Evolutionary conservation across 2,797 vertebrate genomes (phyloP).

Genomic region (Emydoidea blandingii): DNA sequence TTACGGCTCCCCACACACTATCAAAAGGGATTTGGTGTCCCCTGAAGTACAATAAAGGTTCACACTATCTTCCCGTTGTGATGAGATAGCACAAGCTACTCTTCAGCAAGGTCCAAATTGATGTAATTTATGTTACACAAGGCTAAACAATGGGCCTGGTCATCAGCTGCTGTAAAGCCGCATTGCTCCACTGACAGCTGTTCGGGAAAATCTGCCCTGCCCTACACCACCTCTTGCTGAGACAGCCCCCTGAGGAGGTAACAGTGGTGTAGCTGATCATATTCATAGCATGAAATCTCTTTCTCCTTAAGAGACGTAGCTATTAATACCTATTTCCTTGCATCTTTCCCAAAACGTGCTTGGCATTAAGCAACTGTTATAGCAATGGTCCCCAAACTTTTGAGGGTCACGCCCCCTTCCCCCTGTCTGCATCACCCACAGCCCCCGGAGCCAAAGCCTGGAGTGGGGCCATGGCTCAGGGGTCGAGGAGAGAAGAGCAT

Average conservation of each 20-base stretch:
- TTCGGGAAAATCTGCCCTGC: neutral
- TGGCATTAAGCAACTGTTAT: neutral
- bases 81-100: neutral
- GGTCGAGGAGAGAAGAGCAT: too few relatives aligned
- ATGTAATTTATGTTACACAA: rapidly evolving
- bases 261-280: neutral
- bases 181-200: neutral
- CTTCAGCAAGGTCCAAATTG: neutral
- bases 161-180: neutral
- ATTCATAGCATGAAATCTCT: neutral
- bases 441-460: too few relatives aligned
- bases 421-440: too few relatives aligned
- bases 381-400: neutral
- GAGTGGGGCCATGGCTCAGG: too few relatives aligned
- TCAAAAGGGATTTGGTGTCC: neutral
- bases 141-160: neutral
- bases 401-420: too few relatives aligned
- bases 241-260: neutral
- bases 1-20: rapidly evolving
- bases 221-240: rapidly evolving
- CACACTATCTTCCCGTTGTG: neutral
- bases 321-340: neutral
- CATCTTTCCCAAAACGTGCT: neutral
- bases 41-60: neutral
- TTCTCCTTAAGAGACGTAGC: neutral